These are phyloP conservation scores for Bimastos eiseni DNA, from an alignment of 2,888 invertebrate genomes.

Conservation along the genomic window DNA sequence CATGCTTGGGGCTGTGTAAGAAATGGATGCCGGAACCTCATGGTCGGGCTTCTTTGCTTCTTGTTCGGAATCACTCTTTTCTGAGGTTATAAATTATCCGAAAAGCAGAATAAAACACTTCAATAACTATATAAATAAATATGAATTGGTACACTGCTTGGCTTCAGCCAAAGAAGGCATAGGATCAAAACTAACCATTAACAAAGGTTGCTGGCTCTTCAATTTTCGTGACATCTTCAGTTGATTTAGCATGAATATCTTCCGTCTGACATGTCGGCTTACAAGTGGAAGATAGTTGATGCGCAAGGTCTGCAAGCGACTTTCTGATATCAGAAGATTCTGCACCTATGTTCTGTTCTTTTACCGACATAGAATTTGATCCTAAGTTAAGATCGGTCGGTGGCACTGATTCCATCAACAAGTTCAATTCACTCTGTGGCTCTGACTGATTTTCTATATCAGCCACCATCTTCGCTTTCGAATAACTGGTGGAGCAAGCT, in stretches of 20 bases:
- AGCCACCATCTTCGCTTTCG: not conserved
- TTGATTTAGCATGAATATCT: not conserved
- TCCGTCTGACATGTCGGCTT: not conserved
- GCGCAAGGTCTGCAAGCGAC: not conserved
- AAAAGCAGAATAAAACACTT: not conserved
- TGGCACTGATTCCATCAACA: not conserved
- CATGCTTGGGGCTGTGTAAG: too few species aligned
- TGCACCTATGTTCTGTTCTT: not conserved
- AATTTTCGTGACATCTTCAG: not conserved
- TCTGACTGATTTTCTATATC: not conserved
- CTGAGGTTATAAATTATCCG: too few species aligned
- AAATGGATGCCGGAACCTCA: not conserved
- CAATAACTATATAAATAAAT: not conserved
- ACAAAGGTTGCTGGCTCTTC: not conserved
- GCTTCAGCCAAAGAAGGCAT: not conserved
- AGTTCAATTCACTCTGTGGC: not conserved
- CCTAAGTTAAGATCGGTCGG: not conserved
- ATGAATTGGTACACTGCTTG: not conserved
- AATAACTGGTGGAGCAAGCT: not conserved
- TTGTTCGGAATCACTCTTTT: not conserved
- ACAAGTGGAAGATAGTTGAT: not conserved
- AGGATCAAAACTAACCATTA: not conserved
- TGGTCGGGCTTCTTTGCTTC: not conserved
- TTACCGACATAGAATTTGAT: not conserved
- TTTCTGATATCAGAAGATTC: not conserved